These are phyloP conservation scores for Caenorhabditis latens DNA, from an alignment of 1,140 invertebrate genomes.

Conservation along the genomic window DNA sequence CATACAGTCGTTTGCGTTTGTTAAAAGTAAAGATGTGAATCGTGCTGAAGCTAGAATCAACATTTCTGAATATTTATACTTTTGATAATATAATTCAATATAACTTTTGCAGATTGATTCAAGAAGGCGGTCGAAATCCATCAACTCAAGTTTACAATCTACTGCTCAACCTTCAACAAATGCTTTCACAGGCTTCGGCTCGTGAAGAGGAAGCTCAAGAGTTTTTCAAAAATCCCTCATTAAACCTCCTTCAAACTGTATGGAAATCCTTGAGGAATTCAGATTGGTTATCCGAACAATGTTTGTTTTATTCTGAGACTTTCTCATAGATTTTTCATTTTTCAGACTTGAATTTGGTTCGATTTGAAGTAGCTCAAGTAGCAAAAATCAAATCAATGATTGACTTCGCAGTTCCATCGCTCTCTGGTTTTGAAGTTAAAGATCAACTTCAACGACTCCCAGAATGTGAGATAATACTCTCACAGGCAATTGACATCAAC, in stretches of 20 bases:
- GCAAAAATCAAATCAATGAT: slow-evolving; percentile 49
- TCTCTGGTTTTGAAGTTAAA: slow-evolving; percentile 25
- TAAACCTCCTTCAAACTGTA: background rate
- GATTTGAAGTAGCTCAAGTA: background rate
- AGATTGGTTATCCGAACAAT: slow-evolving; percentile 31
- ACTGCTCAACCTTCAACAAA: slow-evolving; percentile 4
- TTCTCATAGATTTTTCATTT: background rate
- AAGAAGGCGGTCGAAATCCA: background rate
- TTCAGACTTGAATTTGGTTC: slow-evolving; percentile 7
- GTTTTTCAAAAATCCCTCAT: background rate
- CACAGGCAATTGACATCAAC: background rate
- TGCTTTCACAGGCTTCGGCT: background rate
- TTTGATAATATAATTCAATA: background rate
- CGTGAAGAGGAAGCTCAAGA: background rate
- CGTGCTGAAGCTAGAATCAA: too few species aligned
- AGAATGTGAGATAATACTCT: background rate
- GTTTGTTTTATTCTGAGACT: background rate
- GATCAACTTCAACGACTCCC: slow-evolving; percentile 1
- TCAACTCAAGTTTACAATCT: background rate
- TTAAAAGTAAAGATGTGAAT: too few species aligned
- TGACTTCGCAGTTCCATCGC: background rate
- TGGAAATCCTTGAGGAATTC: background rate
- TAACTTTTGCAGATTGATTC: slow-evolving; percentile 35
- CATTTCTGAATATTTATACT: too few species aligned
- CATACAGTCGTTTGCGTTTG: too few species aligned